phyloP scores from a whole-genome alignment of 2,797 vertebrate species.

The Typhlichthys subterraneus region DNA sequence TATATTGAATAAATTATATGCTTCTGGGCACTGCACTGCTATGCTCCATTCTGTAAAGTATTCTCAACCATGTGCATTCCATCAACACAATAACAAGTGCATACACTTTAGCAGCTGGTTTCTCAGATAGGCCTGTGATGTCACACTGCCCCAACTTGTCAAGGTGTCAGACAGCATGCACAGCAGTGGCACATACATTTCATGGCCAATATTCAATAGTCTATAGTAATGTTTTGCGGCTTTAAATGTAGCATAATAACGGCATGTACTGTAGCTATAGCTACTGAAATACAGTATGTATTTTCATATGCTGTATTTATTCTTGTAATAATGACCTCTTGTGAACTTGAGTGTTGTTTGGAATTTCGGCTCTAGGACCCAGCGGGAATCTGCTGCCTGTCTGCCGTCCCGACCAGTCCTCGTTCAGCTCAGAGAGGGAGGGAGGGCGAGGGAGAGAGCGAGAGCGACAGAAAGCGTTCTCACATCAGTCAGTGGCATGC shows the following conservation, averaged over 20 bases:
- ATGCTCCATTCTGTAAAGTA: constrained; percentile 27
- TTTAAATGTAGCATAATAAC: no score
- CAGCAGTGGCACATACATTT: constrained; percentile 45
- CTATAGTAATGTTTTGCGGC: no score
- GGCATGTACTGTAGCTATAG: no score
- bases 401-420: constrained; percentile 4
- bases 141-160: constrained; percentile 55
- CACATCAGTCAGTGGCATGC: constrained; percentile 87
- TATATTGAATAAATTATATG: no score
- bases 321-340: constrained; percentile 59
- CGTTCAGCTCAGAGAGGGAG: constrained; percentile 16
- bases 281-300: not conserved
- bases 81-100: constrained; percentile 35
- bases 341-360: constrained; percentile 60
- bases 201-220: no score
- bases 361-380: constrained; percentile 74
- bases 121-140: constrained; percentile 57
- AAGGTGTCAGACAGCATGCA: constrained; percentile 55
- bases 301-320: not conserved
- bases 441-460: constrained; percentile 28
- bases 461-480: constrained; percentile 72
- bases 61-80: constrained; percentile 60
- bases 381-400: constrained; percentile 69
- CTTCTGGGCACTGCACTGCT: no score
- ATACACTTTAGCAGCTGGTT: constrained; percentile 72